Base-by-base conservation (phyloP, 64 coral and sea anemone species). In the Actinia equina region DNA sequence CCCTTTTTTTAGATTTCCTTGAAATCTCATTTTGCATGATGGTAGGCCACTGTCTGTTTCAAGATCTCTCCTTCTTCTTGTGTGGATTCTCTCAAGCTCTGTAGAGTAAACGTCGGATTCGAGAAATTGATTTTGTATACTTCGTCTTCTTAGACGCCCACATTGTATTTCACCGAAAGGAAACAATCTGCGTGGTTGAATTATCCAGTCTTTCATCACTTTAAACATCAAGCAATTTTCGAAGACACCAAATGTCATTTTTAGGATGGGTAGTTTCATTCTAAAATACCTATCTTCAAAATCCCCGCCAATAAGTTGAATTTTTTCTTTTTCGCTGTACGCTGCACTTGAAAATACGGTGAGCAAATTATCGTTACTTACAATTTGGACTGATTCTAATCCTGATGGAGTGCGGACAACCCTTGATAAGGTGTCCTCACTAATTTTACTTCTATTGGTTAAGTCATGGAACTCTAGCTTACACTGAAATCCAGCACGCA, bases 281-380 rank as follows among this genome's bases (percentile, higher is more conserved):
- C 87, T 85, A 76, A 98, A 98, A 56, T 94, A 98, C 17, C 96
- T 87, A 44, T 98, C 96, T 88, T 98, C 96, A 85, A 95, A 98
- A 53, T 98, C 96, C 0, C 96, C 90, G 43, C 88, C 93, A 55
- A 92, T 98, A 56, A 69, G 52, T 45, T 95, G 91, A 79, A 95
- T 93, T 84, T 94, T 93, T 19, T 98, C 90, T 91, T 98, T 94
- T 42, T 98, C 93, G 2, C 93, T 88, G 25, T 89, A 95, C 9
- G 93, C 95, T 27, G 90, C 96, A 89, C 96, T 98, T 51, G 96
- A 98, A 54, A 98, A 98, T 18, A 82, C 44, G 1, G 91, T 86
- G 0, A 92, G 77, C 17, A 95, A 57, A 42, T 85, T 84, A 22
- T 98, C 96, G 52, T 86, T 59, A 16, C 83, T 82, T 25, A 93